Percentiles rank a stretch among this genome's conserved stretches.
Evolutionary conservation across 2,888 invertebrate genomes (phyloP).

Genomic region (Ramazzottius varieornatus): DNA sequence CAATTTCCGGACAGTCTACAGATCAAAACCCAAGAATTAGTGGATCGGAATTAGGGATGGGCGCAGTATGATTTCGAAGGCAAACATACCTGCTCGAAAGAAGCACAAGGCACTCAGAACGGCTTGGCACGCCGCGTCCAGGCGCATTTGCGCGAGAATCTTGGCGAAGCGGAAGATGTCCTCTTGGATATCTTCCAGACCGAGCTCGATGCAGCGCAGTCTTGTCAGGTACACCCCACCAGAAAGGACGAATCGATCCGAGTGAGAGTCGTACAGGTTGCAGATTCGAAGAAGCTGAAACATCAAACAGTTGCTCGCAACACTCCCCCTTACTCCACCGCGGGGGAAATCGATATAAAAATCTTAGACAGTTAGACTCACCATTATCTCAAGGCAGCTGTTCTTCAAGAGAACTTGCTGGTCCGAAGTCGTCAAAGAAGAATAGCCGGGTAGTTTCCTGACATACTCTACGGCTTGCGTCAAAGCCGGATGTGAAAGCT

Average conservation of each 20-base stretch:
- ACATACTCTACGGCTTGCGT: background rate
- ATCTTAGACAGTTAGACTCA: background rate
- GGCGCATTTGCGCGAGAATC: background rate
- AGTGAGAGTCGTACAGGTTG: background rate
- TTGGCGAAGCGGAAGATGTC: background rate
- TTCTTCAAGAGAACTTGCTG: background rate
- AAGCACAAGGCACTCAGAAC: background rate
- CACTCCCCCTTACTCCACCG: background rate
- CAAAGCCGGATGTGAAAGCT: background rate
- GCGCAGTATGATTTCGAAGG: too few species aligned
- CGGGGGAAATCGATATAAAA: background rate
- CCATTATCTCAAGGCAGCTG: background rate
- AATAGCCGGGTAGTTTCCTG: background rate
- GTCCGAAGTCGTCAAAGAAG: background rate
- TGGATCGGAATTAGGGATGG: background rate
- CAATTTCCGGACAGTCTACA: background rate
- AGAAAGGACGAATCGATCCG: background rate
- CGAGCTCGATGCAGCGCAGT: background rate
- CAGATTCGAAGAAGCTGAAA: background rate
- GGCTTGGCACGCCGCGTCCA: background rate
- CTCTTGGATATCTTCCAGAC: background rate
- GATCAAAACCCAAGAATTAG: background rate
- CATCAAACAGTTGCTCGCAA: background rate
- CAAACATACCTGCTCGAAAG: background rate
- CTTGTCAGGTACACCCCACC: background rate